A percentile compares a stretch with the other conserved stretches of the same genome.
Evolutionary conservation across 2,888 invertebrate genomes (phyloP).

Genomic region (Polymixis flavicincta): DNA sequence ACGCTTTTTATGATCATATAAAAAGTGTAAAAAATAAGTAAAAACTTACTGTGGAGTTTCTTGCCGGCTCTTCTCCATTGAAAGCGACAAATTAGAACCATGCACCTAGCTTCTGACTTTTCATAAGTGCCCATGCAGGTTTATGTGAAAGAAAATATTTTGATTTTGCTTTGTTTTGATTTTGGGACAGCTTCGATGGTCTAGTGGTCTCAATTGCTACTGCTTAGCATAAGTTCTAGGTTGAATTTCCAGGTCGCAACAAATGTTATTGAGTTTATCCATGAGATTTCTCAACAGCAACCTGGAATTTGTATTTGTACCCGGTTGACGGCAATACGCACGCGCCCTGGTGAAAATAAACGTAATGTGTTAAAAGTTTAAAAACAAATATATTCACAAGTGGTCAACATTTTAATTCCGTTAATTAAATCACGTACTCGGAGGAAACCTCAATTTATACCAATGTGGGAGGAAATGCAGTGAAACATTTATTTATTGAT

Average conservation of each 20-base stretch:
- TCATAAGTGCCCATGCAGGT: too few relatives aligned
- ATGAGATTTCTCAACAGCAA: background rate
- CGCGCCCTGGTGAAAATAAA: background rate
- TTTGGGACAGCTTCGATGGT: background rate
- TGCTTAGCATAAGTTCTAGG: background rate
- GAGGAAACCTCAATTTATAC: background rate
- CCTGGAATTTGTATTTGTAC: background rate
- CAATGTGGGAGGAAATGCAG: background rate
- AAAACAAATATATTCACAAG: background rate
- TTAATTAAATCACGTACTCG: background rate
- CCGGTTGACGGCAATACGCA: too few relatives aligned
- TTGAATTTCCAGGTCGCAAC: background rate
- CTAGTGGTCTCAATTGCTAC: background rate
- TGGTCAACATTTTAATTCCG: background rate
- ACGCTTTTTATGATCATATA: background rate
- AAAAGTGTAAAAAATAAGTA: too few relatives aligned
- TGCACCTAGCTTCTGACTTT: too few relatives aligned
- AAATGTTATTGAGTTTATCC: background rate
- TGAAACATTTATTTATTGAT: background rate
- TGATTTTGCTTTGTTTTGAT: too few relatives aligned
- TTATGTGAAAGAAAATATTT: too few relatives aligned
- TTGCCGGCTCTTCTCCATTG: too few relatives aligned
- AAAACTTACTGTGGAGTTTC: too few relatives aligned
- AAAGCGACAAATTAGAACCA: too few relatives aligned
- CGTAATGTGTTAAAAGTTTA: background rate